A percentile compares a stretch with the other conserved stretches of the same genome.
These are phyloP conservation scores for Fukomys damarensis DNA, from an alignment of 2,113 vertebrate species.

Conservation along the genomic window DNA sequence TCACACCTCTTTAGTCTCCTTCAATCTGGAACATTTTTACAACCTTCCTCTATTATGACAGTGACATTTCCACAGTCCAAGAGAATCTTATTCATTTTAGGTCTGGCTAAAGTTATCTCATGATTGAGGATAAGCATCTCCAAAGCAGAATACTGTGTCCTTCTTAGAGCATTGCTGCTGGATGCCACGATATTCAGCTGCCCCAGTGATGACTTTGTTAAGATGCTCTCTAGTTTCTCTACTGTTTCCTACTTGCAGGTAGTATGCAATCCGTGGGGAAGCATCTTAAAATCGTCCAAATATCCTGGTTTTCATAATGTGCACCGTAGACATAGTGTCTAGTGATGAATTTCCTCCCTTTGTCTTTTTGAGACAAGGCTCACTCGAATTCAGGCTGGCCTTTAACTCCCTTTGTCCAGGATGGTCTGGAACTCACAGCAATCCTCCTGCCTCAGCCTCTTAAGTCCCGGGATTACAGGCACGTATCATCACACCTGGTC, in stretches of 20 bases:
- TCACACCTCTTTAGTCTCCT: background rate
- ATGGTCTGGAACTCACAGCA: too few species aligned
- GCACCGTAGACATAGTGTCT: background rate
- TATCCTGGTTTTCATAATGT: background rate
- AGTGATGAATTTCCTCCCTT: background rate
- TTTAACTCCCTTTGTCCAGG: too few species aligned
- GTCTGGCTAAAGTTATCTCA: background rate
- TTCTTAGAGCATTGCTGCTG: background rate
- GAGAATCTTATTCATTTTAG: constrained; percentile 1
- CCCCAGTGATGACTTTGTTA: background rate
- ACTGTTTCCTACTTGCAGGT: background rate
- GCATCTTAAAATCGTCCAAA: background rate
- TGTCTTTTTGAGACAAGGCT: too few species aligned
- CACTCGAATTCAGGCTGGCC: too few species aligned
- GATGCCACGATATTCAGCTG: background rate
- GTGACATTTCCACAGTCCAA: background rate
- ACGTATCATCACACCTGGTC: too few species aligned
- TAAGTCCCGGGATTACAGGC: too few species aligned
- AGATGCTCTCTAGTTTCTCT: background rate
- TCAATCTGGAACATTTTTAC: background rate
- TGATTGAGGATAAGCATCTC: background rate
- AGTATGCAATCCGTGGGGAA: background rate
- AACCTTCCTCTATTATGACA: background rate
- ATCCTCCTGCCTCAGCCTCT: too few species aligned
- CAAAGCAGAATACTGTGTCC: background rate